Evolutionary conservation across 2,113 vertebrate species (phyloP).

Genomic region (Gadus chalcogrammus): DNA sequence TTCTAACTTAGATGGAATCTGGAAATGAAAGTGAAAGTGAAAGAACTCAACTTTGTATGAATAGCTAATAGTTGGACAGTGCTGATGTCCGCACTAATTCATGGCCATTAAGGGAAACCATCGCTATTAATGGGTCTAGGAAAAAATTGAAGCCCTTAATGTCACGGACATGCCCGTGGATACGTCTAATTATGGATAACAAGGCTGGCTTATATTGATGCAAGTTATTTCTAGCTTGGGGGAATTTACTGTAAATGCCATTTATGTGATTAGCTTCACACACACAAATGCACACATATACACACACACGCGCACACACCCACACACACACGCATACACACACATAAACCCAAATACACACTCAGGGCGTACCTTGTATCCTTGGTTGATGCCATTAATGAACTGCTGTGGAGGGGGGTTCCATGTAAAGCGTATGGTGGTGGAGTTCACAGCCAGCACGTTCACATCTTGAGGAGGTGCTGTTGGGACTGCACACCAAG

Average conservation of each 20-base stretch:
- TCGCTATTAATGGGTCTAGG: not conserved
- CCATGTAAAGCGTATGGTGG: slow-evolving; percentile 88
- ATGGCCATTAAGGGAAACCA: slow-evolving; percentile 24
- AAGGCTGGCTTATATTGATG: too few species aligned
- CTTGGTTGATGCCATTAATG: slow-evolving; percentile 96
- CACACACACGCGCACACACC: not conserved
- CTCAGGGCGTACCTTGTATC: slow-evolving; percentile 84
- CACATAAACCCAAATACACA: slow-evolving; percentile 5
- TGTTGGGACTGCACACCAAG: slow-evolving; percentile 81
- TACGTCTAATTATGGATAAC: too few species aligned
- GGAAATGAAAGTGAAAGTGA: too few species aligned
- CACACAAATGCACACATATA: slow-evolving; percentile 24
- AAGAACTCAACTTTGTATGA: too few species aligned
- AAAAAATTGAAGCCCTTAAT: too few species aligned
- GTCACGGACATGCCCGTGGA: too few species aligned
- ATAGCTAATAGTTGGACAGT: too few species aligned
- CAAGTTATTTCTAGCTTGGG: too few species aligned
- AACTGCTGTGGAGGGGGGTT: slow-evolving; percentile 93
- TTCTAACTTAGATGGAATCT: too few species aligned
- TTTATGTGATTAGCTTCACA: not conserved
- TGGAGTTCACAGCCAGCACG: slow-evolving; percentile 84
- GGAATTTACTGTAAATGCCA: too few species aligned
- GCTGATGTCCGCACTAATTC: slow-evolving; percentile 4
- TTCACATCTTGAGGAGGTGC: slow-evolving; percentile 90
- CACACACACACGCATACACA: slow-evolving; percentile 9